phyloP scores from a whole-genome alignment of 2,113 vertebrate species.

The Chlamydotis undulata region DNA sequence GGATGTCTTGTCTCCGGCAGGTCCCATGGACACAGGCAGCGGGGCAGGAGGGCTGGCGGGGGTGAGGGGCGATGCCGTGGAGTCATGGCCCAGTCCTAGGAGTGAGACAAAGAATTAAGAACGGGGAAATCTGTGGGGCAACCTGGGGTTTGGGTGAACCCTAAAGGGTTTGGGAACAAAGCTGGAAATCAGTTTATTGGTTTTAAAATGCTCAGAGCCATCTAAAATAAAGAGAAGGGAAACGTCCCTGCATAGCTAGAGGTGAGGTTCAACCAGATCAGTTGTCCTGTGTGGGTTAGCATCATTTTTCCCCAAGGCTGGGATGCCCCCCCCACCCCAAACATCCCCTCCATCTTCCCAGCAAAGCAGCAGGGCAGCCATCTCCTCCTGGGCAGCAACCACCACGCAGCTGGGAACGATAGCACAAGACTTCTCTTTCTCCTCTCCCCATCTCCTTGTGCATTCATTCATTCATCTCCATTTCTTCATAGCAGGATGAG shows the following conservation, averaged over 20 bases:
- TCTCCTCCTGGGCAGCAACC: neutral
- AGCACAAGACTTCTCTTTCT: constrained; percentile 3
- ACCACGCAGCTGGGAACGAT: neutral
- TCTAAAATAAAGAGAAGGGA: neutral
- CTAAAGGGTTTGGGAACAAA: neutral
- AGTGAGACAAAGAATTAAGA: neutral
- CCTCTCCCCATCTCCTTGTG: constrained; percentile 11
- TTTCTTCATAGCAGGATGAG: constrained; percentile 15
- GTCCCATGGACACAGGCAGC: fast-evolving
- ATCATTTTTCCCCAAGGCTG: fast-evolving
- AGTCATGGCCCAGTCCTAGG: constrained; percentile 51
- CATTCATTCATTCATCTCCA: neutral
- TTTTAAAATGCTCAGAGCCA: neutral
- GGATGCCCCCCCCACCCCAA: neutral
- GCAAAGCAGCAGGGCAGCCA: neutral
- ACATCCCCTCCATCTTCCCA: neutral
- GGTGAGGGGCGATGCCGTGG: fast-evolving
- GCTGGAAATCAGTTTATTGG: neutral
- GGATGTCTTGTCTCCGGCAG: fast-evolving
- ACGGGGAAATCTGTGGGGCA: neutral
- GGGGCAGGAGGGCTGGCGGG: neutral
- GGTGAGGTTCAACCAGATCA: neutral
- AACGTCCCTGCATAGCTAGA: neutral
- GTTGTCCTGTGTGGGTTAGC: neutral
- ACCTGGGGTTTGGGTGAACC: neutral